Evolutionary conservation across 2,113 vertebrate genomes (phyloP).

Genomic region (Eupsittula cactorum): DNA sequence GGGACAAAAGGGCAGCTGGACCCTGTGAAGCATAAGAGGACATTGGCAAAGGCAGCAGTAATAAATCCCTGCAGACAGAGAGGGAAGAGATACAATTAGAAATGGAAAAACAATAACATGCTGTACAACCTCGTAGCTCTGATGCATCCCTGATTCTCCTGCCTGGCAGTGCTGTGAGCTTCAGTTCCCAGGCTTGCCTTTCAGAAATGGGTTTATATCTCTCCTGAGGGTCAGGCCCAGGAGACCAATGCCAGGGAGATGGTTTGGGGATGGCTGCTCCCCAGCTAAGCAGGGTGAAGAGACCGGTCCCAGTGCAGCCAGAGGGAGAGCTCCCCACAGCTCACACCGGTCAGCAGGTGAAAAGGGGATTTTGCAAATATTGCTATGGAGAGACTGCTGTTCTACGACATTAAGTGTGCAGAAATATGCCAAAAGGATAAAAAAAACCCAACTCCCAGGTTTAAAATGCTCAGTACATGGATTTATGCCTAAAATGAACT

Average conservation of each 20-base stretch:
- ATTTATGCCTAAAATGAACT: neutral
- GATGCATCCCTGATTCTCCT: neutral
- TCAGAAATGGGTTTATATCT: neutral
- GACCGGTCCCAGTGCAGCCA: neutral
- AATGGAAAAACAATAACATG: conserved; percentile 51
- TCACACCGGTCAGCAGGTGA: neutral
- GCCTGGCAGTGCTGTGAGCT: neutral
- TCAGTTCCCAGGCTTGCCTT: neutral
- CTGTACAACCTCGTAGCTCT: neutral
- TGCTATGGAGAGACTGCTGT: neutral
- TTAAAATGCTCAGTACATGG: neutral
- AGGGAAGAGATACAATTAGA: conserved; percentile 61
- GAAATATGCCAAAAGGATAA: neutral
- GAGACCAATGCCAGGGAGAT: accelerated
- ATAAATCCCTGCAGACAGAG: conserved; percentile 54
- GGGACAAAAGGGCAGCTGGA: conserved; percentile 69
- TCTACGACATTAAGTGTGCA: neutral
- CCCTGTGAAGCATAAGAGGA: conserved; percentile 52
- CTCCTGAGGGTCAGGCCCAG: neutral
- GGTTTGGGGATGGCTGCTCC: neutral
- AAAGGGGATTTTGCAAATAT: neutral
- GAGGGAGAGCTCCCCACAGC: neutral
- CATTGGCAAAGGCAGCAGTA: conserved; percentile 47
- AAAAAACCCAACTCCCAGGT: neutral
- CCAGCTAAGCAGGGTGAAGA: neutral